These are phyloP conservation scores for Dorcus parallelipipedus DNA, from an alignment of 2,888 invertebrate genomes.

Conservation along the genomic window DNA sequence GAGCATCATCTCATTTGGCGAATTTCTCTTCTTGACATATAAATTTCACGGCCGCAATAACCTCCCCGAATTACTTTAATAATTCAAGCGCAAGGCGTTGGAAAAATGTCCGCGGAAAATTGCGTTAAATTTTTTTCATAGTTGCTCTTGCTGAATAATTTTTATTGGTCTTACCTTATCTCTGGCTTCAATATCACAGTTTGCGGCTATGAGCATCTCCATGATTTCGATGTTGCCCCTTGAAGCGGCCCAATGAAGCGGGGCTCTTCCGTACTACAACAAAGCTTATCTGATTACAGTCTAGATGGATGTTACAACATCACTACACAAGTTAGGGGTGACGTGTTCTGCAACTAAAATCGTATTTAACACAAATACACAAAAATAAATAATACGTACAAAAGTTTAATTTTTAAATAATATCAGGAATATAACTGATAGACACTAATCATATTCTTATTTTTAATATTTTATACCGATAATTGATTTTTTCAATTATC, in stretches of 20 bases:
- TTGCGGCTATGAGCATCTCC: slow-evolving; percentile 66
- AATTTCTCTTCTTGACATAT: no score
- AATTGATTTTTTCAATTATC: no score
- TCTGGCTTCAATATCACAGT: slow-evolving; percentile 69
- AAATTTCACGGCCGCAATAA: no score
- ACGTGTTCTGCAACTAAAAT: neutral
- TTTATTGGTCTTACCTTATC: slow-evolving; percentile 59
- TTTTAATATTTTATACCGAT: no score
- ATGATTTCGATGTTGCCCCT: slow-evolving; percentile 70
- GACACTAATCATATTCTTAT: no score
- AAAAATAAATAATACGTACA: slow-evolving; percentile 3
- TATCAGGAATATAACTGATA: no score
- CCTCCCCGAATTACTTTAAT: no score
- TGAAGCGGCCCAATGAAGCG: slow-evolving; percentile 74
- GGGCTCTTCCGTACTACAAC: slow-evolving; percentile 67
- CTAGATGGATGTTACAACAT: neutral
- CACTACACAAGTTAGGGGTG: neutral
- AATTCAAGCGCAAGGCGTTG: no score
- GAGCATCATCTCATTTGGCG: no score
- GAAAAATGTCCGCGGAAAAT: no score
- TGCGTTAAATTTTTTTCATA: no score
- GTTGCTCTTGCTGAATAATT: no score
- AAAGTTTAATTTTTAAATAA: neutral
- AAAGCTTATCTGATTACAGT: neutral
- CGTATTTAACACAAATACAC: neutral